Conservation (phyloP, 23 tunicate genomes). For the Oikopleura vanhoeffeni region DNA sequence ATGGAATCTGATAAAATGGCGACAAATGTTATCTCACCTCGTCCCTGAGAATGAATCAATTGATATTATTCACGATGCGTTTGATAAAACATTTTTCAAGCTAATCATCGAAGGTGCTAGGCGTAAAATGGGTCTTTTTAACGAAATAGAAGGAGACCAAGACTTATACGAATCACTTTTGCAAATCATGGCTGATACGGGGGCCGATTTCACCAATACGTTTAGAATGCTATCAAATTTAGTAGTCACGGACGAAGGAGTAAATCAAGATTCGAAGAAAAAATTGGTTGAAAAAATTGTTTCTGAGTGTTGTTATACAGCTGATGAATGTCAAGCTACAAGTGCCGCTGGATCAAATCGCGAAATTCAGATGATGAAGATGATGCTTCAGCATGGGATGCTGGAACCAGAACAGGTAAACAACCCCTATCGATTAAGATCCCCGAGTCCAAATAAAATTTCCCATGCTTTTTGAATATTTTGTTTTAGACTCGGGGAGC, state of each 20-base stretch:
- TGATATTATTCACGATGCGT: slow-evolving; percentile 22
- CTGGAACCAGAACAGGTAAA: not conserved
- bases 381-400: not conserved
- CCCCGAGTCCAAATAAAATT: no score
- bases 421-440: no score
- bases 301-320: slow-evolving; percentile 17
- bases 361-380: not conserved
- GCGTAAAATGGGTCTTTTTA: slow-evolving; percentile 35
- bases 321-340: not conserved
- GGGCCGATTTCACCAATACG: slow-evolving; percentile 64
- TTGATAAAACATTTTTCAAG: slow-evolving; percentile 17
- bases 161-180: slow-evolving; percentile 23
- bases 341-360: not conserved
- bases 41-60: slow-evolving; percentile 35
- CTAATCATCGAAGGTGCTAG: slow-evolving; percentile 27
- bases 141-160: slow-evolving; percentile 22
- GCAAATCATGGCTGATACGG: slow-evolving; percentile 26
- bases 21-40: slow-evolving; percentile 34
- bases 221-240: slow-evolving; percentile 29
- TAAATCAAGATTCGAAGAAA: not conserved
- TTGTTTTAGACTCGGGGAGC: no score
- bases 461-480: no score
- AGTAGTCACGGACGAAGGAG: slow-evolving; percentile 17
- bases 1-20: slow-evolving; percentile 71
- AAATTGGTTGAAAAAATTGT: slow-evolving; percentile 17